These are phyloP conservation scores for Tetranychus truncatus DNA, from an alignment of 2,888 invertebrate species.

Conservation along the genomic window DNA sequence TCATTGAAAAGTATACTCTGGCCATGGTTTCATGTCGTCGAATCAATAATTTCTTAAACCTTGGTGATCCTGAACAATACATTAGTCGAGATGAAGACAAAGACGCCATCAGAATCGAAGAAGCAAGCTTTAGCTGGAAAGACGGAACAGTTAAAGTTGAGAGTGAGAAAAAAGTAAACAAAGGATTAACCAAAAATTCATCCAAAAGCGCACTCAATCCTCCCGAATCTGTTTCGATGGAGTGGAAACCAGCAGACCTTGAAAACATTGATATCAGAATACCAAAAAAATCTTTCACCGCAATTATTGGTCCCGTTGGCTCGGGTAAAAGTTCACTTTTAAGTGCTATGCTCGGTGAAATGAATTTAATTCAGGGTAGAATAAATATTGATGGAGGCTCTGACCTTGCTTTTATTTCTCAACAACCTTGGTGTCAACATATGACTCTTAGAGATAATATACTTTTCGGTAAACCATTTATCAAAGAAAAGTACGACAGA, in stretches of 20 bases:
- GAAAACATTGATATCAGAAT: constrained; percentile 23
- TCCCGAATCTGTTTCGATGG: not conserved
- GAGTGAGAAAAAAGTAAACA: not conserved
- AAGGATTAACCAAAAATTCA: not conserved
- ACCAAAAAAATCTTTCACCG: constrained; percentile 21
- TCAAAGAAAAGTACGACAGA: constrained; percentile 30
- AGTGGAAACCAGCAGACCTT: not conserved
- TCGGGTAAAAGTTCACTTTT: constrained; percentile 27
- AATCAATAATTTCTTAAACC: constrained; percentile 41
- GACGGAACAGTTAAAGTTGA: not conserved
- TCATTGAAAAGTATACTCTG: not conserved
- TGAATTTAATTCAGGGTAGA: constrained; percentile 26
- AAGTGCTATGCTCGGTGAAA: constrained; percentile 27
- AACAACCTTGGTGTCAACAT: constrained; percentile 19
- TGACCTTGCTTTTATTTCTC: constrained; percentile 16
- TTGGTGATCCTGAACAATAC: not conserved
- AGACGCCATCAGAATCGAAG: not conserved
- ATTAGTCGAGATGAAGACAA: not conserved
- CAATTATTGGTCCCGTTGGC: constrained; percentile 26
- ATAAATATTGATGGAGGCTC: constrained; percentile 12
- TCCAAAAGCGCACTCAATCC: not conserved
- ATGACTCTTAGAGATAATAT: constrained; percentile 34
- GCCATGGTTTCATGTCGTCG: constrained; percentile 40
- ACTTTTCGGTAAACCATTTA: constrained; percentile 33
- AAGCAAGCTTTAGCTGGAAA: not conserved